Percentiles rank a stretch among this genome's conserved stretches.
Evolutionary conservation across 23 tunicate species (phyloP).

Genomic region (Ciona savignyi): DNA sequence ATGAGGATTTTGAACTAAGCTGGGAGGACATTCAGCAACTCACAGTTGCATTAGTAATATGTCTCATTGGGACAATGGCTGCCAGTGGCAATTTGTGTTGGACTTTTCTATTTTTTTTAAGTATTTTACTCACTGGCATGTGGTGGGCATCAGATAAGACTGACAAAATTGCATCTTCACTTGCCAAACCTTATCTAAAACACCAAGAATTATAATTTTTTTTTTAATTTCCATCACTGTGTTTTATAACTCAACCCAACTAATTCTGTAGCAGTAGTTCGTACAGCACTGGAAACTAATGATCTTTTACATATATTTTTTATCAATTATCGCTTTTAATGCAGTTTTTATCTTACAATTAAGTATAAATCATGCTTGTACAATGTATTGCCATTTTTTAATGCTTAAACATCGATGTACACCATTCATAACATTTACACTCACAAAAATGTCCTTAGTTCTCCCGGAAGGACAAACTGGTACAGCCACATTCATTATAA

Average conservation of each 20-base stretch:
- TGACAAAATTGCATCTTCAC: constrained; percentile 41
- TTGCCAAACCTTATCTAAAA: constrained; percentile 15
- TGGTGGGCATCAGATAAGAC: constrained; percentile 98
- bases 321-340: no score
- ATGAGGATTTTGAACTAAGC: constrained; percentile 43
- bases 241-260: neutral
- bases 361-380: no score
- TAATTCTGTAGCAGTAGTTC: neutral
- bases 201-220: neutral
- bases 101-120: constrained; percentile 75
- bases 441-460: no score
- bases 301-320: neutral
- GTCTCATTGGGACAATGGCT: constrained; percentile 93
- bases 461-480: no score
- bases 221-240: neutral
- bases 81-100: constrained; percentile 81
- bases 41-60: constrained; percentile 66
- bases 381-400: no score
- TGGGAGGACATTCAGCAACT: constrained; percentile 85
- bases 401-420: no score
- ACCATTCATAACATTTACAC: no score
- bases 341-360: no score
- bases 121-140: constrained; percentile 48
- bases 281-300: neutral
- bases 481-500: no score